Evolutionary conservation across 2,888 invertebrate genomes (phyloP).

Genomic region (Dicranocentrus wangi): DNA sequence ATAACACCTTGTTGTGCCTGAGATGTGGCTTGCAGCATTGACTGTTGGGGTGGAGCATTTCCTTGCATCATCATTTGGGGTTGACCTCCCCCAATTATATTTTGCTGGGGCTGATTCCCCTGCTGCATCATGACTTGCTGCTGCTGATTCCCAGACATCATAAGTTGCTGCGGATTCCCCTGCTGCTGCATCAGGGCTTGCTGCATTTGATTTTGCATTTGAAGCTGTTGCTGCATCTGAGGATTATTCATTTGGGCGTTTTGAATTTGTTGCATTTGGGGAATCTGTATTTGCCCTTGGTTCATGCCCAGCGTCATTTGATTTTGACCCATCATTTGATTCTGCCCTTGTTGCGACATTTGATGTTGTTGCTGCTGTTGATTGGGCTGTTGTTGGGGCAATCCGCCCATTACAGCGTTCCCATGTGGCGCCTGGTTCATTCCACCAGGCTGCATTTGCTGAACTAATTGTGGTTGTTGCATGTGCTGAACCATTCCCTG

Average conservation of each 20-base stretch:
- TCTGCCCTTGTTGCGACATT: conserved; percentile 75
- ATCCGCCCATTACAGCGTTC: conserved; percentile 16
- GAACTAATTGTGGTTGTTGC: conserved; percentile 64
- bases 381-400: conserved; percentile 52
- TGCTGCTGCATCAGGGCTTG: conserved; percentile 64
- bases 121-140: conserved; percentile 55
- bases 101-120: conserved; percentile 39
- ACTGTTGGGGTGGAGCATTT: conserved; percentile 46
- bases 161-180: conserved; percentile 47
- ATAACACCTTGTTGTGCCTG: conserved; percentile 62
- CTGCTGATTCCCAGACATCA: conserved; percentile 44
- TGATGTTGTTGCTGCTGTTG: conserved; percentile 74
- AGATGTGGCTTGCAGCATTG: conserved; percentile 43
- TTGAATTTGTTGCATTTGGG: conserved; percentile 50
- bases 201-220: conserved; percentile 66
- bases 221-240: conserved; percentile 54
- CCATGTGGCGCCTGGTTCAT: conserved; percentile 47
- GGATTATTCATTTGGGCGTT: conserved; percentile 54
- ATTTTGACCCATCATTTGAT: conserved; percentile 55
- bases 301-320: conserved; percentile 49
- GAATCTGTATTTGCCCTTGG: conserved; percentile 52
- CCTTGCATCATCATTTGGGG: conserved; percentile 63
- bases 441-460: conserved; percentile 57
- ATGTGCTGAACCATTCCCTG: conserved; percentile 74
- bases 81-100: conserved; percentile 45